A percentile compares a stretch with the other conserved stretches of the same genome.
Evolutionary conservation across 1,140 invertebrate genomes (phyloP).

Genomic region (Leptinotarsa defecta): DNA sequence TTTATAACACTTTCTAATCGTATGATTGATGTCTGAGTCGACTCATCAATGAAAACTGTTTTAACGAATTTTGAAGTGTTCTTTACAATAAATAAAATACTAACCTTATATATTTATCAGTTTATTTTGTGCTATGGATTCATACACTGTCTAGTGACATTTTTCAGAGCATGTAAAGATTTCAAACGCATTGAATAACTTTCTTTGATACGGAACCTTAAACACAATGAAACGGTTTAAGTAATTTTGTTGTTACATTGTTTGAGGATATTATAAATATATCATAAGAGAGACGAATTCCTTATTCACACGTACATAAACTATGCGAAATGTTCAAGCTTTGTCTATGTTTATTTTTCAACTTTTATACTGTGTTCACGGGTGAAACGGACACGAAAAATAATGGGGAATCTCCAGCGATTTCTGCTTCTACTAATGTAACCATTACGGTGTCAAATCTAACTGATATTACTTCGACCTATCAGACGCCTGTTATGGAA

Average conservation of each 20-base stretch:
- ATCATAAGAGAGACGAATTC: neutral
- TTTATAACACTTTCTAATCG: too few species aligned
- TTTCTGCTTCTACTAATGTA: neutral
- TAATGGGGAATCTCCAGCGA: neutral
- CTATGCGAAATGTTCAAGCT: slow-evolving; percentile 14
- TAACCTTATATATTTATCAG: too few species aligned
- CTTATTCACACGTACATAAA: neutral
- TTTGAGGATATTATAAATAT: slow-evolving; percentile 24
- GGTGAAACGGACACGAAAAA: slow-evolving; percentile 3
- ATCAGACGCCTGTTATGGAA: neutral
- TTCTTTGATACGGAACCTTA: slow-evolving; percentile 20
- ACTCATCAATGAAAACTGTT: too few species aligned
- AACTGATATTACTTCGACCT: neutral
- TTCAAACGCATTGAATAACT: slow-evolving; percentile 17
- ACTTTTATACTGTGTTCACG: neutral
- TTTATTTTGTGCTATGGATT: neutral
- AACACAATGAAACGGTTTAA: slow-evolving; percentile 21
- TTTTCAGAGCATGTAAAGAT: slow-evolving; percentile 27
- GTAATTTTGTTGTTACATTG: slow-evolving; percentile 26
- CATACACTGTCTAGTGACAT: neutral
- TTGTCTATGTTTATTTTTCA: neutral
- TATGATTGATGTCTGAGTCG: too few species aligned
- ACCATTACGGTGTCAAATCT: neutral
- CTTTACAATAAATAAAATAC: too few species aligned
- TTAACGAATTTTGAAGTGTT: too few species aligned